Conservation (phyloP, 2,113 vertebrate species). For the Rissa tridactyla region DNA sequence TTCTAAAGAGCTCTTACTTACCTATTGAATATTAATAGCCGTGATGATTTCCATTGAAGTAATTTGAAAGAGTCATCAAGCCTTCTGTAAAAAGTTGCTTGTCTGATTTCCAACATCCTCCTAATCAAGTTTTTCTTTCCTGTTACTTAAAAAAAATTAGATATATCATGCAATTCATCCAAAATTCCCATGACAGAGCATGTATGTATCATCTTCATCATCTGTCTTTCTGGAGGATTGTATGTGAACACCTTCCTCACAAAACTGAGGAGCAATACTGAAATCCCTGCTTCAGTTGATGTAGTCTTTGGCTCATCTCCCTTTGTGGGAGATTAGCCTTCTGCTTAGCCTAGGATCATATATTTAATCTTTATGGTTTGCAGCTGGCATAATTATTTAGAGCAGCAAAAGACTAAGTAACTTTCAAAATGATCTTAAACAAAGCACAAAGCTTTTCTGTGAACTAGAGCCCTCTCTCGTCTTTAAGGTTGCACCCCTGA, state of each 20-base stretch:
- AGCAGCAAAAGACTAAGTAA: neutral
- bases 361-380: slow-evolving; percentile 16
- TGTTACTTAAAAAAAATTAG: neutral
- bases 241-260: neutral
- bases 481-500: neutral
- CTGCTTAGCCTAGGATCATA: neutral
- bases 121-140: slow-evolving; percentile 20
- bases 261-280: neutral
- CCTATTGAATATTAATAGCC: slow-evolving; percentile 41
- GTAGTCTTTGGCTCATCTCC: neutral
- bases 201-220: neutral
- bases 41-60: neutral
- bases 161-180: neutral
- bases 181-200: neutral
- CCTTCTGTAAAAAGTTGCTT: neutral
- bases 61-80: neutral
- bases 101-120: slow-evolving; percentile 31
- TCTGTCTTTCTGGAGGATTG: neutral
- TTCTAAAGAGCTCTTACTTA: slow-evolving; percentile 12
- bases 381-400: slow-evolving; percentile 2
- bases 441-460: neutral
- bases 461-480: neutral
- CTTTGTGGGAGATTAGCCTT: neutral
- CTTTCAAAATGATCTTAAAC: neutral
- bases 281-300: neutral